Base-by-base conservation (phyloP, 2,888 invertebrate species). In the Stenurella melanura region DNA sequence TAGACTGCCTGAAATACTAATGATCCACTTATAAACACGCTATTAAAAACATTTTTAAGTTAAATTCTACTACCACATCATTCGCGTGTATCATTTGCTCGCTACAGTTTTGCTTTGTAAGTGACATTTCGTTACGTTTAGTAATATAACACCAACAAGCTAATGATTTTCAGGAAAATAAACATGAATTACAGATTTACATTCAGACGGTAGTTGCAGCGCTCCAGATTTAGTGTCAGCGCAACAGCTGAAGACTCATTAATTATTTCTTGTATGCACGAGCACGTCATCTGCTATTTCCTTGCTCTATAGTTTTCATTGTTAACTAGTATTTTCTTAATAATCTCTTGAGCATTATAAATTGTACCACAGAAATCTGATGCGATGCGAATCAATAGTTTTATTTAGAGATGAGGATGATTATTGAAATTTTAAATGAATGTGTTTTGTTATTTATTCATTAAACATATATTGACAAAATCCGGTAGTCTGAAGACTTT, bases 211-310 rank as follows among this genome's bases (percentile, higher is more conserved):
- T n/a, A 30, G 69, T 60, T 42, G 38, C 70, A 60, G 50, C 17
- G 18, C 30, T 30, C 15, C 69, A 18, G 18, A 0, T 19, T n/a
- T 38, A n/a, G 50, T 50, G 38, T 38, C 42, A 26, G 42, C 30
- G 58, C 21, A 57, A 60, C 60, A 60, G 42, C 60, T 70, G 70
- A 70, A 19, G 34, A 42, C 70, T 60, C 38, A 57, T 70, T 70
- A 70, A 63, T 58, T 61, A 54, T 72, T 72, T 18, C 63, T 54
- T 9, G 11, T 34, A 72, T 72, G 61, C 72, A 72, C 63, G 72
- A 72, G 72, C 72, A 72, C 72, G 72, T n/a, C 70, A 60, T n/a
- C 42, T 42, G 58, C 70, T 70, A 42, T 42, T 70, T 60, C 60
- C 26, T 50, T 70, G 21, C 50, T 54, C 21, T 56, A 17, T 72